Base-by-base conservation (phyloP, 1,140 invertebrate species). In the Ostrea edulis region DNA sequence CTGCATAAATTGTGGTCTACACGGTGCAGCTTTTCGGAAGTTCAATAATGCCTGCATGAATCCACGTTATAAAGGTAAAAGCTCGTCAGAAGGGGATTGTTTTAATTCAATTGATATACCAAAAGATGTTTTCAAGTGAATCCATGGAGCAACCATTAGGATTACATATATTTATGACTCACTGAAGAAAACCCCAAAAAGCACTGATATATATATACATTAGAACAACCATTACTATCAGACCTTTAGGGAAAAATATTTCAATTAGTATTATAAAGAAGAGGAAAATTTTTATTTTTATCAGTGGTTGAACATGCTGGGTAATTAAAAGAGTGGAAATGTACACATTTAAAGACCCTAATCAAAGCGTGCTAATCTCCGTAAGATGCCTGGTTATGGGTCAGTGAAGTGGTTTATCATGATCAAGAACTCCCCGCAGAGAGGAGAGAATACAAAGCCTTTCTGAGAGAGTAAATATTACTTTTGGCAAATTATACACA, bases 201-300 rank as follows among this genome's bases (percentile, higher is more conserved):
- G 29, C 2, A 71, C 17, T 29, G 65, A 25, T 25, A 29, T 29
- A 22, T 22, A 12, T 11, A 35, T 71, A 12, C 68, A 71, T 71
- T 25, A 71, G 12, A 71, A 71, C 68, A 29, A 22, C 68, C 25
- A 71, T 71, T 71, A 62, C 58, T 71, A 71, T 71, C 68, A 71
- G 8, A 71, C 68, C 12, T 71, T 22, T 35, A 35, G 4, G 25
- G 68, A 71, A 8, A 62, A 62, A 71, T 68, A 71, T 71, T 71
- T 71, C 25, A 71, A 71, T 71, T 71, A 71, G 68, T 35, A 71
- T 71, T 35, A 71, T 71, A 71, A 35, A 71, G 29, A 71, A 71
- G 68, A 35, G 2, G 29, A 29, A 35, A 35, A 71, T 25, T 29
- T n/a, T 71, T 29, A 35, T 29, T 12, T 71, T 71, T 71, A 71